Evolutionary conservation across 2,888 invertebrate genomes (phyloP).

Genomic region (Hymenopus coronatus): DNA sequence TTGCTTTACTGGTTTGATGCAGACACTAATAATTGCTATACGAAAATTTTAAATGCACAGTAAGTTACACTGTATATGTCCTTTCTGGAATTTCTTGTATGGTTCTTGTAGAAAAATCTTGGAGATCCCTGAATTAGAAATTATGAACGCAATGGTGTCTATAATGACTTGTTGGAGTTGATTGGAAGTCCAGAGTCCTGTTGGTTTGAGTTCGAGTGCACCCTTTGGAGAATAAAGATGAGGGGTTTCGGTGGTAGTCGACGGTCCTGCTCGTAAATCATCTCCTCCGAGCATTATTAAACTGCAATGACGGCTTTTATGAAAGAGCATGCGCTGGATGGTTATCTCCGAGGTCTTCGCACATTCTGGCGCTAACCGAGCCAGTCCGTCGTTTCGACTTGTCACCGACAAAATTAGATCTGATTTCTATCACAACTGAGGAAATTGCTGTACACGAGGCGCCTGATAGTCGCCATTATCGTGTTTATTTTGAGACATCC

Average conservation of each 20-base stretch:
- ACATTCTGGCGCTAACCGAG: background rate
- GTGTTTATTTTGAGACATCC: background rate
- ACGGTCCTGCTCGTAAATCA: background rate
- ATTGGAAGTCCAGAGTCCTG: background rate
- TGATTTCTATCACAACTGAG: background rate
- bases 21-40: no score
- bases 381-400: background rate
- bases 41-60: no score
- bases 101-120: no score
- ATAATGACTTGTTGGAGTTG: background rate
- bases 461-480: background rate
- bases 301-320: background rate
- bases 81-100: no score
- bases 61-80: no score
- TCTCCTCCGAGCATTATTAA: background rate
- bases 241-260: background rate
- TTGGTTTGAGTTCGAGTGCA: background rate
- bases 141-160: background rate
- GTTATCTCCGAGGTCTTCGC: background rate
- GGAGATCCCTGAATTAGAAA: background rate
- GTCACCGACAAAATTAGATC: background rate
- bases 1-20: no score
- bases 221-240: background rate
- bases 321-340: background rate
- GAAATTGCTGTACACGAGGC: background rate